Evolutionary conservation across 2,113 vertebrate genomes (phyloP).

Genomic region (Pavo muticus): DNA sequence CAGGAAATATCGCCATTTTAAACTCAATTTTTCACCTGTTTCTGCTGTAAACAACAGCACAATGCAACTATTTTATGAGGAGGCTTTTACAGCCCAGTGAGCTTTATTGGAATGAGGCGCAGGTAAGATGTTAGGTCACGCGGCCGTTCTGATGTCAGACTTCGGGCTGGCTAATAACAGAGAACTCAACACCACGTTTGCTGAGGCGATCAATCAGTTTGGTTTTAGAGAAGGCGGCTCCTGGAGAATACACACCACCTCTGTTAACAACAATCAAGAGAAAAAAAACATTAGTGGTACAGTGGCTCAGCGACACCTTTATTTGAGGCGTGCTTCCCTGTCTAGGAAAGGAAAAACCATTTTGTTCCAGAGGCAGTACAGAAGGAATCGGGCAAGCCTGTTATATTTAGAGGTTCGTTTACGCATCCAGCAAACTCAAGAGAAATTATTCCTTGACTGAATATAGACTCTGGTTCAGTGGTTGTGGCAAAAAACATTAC

Average conservation of each 20-base stretch:
- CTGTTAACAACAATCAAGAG: slow-evolving; percentile 72
- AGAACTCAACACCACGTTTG: slow-evolving; percentile 90
- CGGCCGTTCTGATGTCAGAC: slow-evolving; percentile 52
- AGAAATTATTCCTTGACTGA: neutral
- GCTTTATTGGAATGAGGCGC: slow-evolving; percentile 37
- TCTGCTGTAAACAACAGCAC: slow-evolving; percentile 16
- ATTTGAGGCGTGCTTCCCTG: neutral
- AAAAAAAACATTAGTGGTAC: neutral
- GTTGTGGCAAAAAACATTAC: neutral
- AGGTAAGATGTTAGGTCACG: slow-evolving; percentile 43
- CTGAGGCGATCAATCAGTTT: slow-evolving; percentile 91
- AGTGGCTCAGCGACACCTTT: neutral
- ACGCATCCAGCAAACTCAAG: neutral
- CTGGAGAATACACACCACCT: slow-evolving; percentile 94
- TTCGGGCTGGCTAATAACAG: slow-evolving; percentile 84
- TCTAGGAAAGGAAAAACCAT: neutral
- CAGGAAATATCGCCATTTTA: neutral
- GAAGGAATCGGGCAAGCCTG: neutral
- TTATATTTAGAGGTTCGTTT: neutral
- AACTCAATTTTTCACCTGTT: neutral
- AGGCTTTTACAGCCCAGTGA: neutral
- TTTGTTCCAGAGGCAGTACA: neutral
- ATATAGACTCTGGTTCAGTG: neutral
- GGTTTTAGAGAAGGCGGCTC: slow-evolving; percentile 91
- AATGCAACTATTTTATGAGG: neutral